phyloP scores from a whole-genome alignment of 2,113 vertebrate species.

The Anas platyrhynchos region DNA sequence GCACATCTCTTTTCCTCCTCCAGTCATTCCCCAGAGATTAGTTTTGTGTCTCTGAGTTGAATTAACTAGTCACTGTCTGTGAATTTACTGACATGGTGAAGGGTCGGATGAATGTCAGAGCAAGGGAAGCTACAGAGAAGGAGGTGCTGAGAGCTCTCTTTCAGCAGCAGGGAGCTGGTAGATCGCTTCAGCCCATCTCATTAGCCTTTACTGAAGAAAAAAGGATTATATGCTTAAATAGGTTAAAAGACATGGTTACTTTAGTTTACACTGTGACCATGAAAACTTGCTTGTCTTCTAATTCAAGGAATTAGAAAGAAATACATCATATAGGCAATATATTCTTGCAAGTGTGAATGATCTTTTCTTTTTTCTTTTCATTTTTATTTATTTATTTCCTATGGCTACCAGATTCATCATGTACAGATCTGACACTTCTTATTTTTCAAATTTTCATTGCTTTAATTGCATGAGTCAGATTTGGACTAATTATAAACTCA shows the following conservation, averaged over 20 bases:
- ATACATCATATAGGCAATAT: background rate
- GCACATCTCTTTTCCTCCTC: background rate
- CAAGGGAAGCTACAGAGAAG: background rate
- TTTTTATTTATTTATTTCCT: background rate
- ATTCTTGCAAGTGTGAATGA: background rate
- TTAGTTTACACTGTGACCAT: background rate
- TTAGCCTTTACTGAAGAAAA: background rate
- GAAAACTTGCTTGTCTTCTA: background rate
- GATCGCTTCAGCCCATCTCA: conserved; percentile 32
- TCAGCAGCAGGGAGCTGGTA: conserved; percentile 3
- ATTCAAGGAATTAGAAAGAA: background rate
- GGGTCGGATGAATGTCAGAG: conserved; percentile 14
- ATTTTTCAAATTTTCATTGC: conserved; percentile 46
- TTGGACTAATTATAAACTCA: conserved; percentile 61
- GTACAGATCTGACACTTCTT: background rate
- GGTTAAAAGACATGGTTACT: background rate
- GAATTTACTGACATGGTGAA: conserved; percentile 27
- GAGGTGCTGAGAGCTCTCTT: background rate
- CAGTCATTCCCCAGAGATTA: background rate
- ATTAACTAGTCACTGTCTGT: background rate
- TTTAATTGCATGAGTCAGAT: conserved; percentile 47
- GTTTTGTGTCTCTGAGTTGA: conserved; percentile 15
- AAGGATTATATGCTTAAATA: conserved; percentile 13
- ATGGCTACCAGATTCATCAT: background rate
- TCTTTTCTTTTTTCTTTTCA: background rate